Base-by-base conservation (phyloP, 1,140 invertebrate species). In the Pogonognathellus flavescens region DNA sequence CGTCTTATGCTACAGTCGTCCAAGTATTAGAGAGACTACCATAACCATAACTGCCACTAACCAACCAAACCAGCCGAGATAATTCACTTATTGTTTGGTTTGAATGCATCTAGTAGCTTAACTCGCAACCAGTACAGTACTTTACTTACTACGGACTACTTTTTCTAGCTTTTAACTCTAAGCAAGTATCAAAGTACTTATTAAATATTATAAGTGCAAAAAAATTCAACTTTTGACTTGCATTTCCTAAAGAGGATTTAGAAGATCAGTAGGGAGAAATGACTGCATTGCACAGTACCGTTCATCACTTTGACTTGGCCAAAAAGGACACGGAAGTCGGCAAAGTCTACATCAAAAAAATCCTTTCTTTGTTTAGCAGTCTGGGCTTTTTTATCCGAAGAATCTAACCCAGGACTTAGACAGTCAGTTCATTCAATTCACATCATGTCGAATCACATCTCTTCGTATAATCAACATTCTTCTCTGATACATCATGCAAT, bases 171-270 rank as follows among this genome's bases (percentile, higher is more conserved):
- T 76, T 50, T n/a, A 76, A 41, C 41, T 16, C n/a, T 76, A 76
- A 50, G 41, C 16, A 41, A 16, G 31, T 76, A 50, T 70, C 70
- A 50, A 76, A 76, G 70, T 41, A 76, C 22, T 76, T 16, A 76
- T 76, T 76, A 76, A 76, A 31, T 76, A 41, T 41, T 41, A 50
- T 76, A 76, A 76, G 70, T 50, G 70, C 70, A 76, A 76, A 76
- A 57, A 76, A 76, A 76, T 76, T 25, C 31, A 49, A 50, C 70
- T 49, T 76, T 76, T 76, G 70, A 50, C 31, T 49, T 49, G 70
- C 16, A 76, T 76, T 76, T 76, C 31, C 41, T 76, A 76, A 76
- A 76, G 70, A 76, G 70, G 70, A 76, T 76, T 76, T 76, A 76
- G 41, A 76, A 50, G 70, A 76, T 76, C 70, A 76, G 70, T 50